A percentile compares a stretch with the other conserved stretches of the same genome.
These are phyloP conservation scores for Microctenopoma lineatum DNA, from an alignment of 2,797 vertebrate genomes.

Conservation along the genomic window DNA sequence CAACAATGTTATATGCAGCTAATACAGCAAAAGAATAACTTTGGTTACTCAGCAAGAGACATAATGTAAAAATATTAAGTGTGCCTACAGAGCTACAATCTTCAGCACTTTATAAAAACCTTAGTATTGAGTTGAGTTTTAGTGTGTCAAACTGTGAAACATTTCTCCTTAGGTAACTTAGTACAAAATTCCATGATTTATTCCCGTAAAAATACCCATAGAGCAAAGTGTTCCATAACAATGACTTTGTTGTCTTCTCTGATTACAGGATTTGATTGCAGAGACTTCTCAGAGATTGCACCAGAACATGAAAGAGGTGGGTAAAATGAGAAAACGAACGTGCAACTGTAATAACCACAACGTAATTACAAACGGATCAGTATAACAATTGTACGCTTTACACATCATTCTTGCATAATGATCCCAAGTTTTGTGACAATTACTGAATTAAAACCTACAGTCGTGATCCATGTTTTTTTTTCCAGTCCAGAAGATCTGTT, in stretches of 20 bases:
- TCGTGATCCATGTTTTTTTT: background rate
- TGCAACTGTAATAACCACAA: no score
- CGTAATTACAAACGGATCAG: no score
- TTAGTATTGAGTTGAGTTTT: no score
- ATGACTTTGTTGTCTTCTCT: background rate
- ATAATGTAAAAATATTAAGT: no score
- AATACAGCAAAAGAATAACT: no score
- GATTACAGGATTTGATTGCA: conserved; percentile 86
- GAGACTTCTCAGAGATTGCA: conserved; percentile 88
- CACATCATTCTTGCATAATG: background rate
- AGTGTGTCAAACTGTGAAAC: no score
- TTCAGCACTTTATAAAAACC: no score
- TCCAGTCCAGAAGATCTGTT: background rate
- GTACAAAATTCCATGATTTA: background rate
- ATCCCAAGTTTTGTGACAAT: background rate
- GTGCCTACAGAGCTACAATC: no score
- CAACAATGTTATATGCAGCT: no score
- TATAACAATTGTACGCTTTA: no score
- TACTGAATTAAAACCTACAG: background rate
- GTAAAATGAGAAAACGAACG: conserved; percentile 25
- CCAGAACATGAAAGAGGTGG: conserved; percentile 88
- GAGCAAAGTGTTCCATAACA: background rate
- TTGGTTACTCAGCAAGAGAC: no score
- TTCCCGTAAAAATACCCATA: background rate
- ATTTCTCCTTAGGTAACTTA: background rate